Evolutionary conservation across 1,140 invertebrate species (phyloP).

Genomic region (Nomia melanderi): DNA sequence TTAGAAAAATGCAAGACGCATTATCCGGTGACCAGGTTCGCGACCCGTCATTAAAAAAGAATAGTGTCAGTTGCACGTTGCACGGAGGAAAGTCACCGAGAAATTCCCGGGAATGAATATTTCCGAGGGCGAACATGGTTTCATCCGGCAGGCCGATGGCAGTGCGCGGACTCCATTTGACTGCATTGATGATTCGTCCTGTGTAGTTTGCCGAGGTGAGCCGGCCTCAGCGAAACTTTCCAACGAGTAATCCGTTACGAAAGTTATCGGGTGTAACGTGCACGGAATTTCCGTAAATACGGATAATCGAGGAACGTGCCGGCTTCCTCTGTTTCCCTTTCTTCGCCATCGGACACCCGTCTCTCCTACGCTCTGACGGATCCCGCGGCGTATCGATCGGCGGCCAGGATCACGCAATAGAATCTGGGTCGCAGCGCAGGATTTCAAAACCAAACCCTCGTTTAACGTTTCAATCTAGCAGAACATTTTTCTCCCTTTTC

Average conservation of each 20-base stretch:
- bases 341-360: background rate
- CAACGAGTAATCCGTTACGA: constrained; percentile 71
- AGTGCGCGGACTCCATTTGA: constrained; percentile 57
- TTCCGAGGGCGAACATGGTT: background rate
- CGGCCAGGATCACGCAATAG: background rate
- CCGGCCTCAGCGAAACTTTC: constrained; percentile 66
- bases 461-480: background rate
- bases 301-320: constrained; percentile 69
- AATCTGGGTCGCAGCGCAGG: background rate
- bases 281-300: constrained; percentile 71
- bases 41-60: too few species aligned
- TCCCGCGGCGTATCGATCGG: constrained; percentile 23
- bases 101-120: constrained; percentile 15
- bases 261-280: constrained; percentile 75
- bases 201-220: constrained; percentile 58
- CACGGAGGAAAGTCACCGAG: background rate
- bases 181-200: constrained; percentile 61
- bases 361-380: constrained; percentile 5
- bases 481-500: background rate
- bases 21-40: too few species aligned
- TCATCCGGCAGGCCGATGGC: constrained; percentile 27
- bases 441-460: background rate
- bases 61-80: background rate
- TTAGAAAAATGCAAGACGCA: too few species aligned
- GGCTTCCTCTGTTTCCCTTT: constrained; percentile 25